These are phyloP conservation scores for Rapana venosa DNA, from an alignment of 2,888 invertebrate genomes.

Conservation along the genomic window DNA sequence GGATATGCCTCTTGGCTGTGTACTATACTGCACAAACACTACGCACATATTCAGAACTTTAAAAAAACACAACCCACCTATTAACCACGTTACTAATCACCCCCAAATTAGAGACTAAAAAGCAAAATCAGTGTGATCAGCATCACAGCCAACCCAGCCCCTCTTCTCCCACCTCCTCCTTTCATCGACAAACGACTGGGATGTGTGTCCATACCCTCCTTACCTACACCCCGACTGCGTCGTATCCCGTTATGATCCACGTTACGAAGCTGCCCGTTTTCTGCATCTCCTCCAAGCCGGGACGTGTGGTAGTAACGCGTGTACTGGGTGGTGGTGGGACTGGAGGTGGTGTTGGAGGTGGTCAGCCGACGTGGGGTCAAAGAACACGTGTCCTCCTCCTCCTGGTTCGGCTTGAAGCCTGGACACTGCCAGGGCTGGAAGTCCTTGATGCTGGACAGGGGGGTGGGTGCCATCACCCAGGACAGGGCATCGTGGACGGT, in stretches of 20 bases:
- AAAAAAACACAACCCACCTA: no score
- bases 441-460: conserved; percentile 59
- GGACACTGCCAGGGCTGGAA: conserved; percentile 69
- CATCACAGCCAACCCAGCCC: no score
- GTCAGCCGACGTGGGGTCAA: conserved; percentile 44
- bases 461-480: conserved; percentile 69
- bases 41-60: no score
- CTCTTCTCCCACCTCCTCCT: no score
- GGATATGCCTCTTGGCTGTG: no score
- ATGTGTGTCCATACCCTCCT: no score
- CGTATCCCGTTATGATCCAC: conserved; percentile 36
- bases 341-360: not conserved
- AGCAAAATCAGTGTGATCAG: no score
- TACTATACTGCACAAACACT: no score
- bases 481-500: conserved; percentile 66
- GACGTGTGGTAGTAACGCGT: conserved; percentile 33
- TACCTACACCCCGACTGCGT: not conserved
- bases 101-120: no score
- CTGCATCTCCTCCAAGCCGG: conserved; percentile 38
- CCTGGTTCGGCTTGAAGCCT: conserved; percentile 48
- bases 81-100: no score
- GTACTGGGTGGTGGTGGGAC: conserved; percentile 14
- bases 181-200: no score
- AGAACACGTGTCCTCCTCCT: conserved; percentile 45
- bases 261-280: conserved; percentile 25